A percentile compares a stretch with the other conserved stretches of the same genome.
Evolutionary conservation across 2,888 invertebrate genomes (phyloP).

Genomic region (Nudaria mundana): DNA sequence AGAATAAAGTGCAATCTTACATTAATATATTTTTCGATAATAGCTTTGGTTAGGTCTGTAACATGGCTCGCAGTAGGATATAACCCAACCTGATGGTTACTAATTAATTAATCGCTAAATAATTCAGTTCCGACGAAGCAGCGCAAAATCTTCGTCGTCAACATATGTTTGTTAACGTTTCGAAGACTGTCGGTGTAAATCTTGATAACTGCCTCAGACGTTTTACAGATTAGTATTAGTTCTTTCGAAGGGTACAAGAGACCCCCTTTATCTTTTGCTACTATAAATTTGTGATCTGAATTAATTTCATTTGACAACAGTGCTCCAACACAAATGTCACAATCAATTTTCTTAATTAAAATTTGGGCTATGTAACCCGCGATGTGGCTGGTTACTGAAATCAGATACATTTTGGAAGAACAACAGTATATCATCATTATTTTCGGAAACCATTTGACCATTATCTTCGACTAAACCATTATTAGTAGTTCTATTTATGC

Average conservation of each 20-base stretch:
- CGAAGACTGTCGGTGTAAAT: neutral
- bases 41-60: slow-evolving; percentile 5
- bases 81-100: slow-evolving; percentile 4
- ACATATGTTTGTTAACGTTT: slow-evolving; percentile 3
- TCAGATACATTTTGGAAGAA: slow-evolving; percentile 2
- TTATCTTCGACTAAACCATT: neutral
- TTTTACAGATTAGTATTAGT: slow-evolving; percentile 4
- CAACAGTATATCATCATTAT: slow-evolving; percentile 3
- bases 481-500: slow-evolving; percentile 7
- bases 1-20: slow-evolving; percentile 5
- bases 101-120: slow-evolving; percentile 2
- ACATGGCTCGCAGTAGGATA: slow-evolving; percentile 7
- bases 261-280: slow-evolving; percentile 3
- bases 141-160: slow-evolving; percentile 4
- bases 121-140: slow-evolving; percentile 3
- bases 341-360: slow-evolving; percentile 2
- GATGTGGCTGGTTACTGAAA: slow-evolving; percentile 3
- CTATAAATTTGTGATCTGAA: slow-evolving; percentile 3
- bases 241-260: slow-evolving; percentile 3
- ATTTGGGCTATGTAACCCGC: slow-evolving; percentile 2
- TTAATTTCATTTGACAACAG: slow-evolving; percentile 3
- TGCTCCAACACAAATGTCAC: slow-evolving; percentile 1
- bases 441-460: slow-evolving; percentile 3
- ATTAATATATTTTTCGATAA: slow-evolving; percentile 8
- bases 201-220: neutral